A percentile compares a stretch with the other conserved stretches of the same genome.
phyloP scores from a whole-genome alignment of 2,113 vertebrate genomes.

The Thomomys bottae region DNA sequence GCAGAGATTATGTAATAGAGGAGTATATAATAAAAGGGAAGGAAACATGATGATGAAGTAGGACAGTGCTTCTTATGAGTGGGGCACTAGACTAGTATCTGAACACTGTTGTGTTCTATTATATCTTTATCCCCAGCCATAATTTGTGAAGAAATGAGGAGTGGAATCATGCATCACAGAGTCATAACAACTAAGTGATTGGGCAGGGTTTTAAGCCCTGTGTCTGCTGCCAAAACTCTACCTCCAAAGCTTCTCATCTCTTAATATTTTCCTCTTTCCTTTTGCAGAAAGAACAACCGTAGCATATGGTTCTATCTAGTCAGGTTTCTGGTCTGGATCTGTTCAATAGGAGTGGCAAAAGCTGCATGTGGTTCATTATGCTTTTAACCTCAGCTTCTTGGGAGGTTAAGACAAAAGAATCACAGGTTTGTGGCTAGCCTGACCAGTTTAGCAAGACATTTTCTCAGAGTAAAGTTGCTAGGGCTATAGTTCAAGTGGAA shows the following conservation, averaged over 20 bases:
- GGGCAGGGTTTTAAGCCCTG: not conserved
- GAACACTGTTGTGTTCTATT: not conserved
- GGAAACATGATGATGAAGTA: not conserved
- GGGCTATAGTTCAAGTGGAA: not conserved
- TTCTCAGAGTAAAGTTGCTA: not conserved
- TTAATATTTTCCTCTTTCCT: not conserved
- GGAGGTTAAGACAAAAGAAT: too few species aligned
- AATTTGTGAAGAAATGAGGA: slow-evolving; percentile 40
- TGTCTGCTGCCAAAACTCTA: slow-evolving; percentile 11
- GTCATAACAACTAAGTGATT: not conserved
- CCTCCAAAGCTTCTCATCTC: not conserved
- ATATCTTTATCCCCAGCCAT: not conserved
- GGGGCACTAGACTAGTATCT: not conserved
- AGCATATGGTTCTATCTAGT: not conserved
- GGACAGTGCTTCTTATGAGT: not conserved
- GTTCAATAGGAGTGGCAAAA: not conserved
- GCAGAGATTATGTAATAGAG: not conserved
- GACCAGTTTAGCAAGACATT: not conserved
- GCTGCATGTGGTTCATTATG: not conserved
- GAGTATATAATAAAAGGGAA: slow-evolving; percentile 11
- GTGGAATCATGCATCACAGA: not conserved
- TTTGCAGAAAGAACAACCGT: not conserved
- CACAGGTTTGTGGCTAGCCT: too few species aligned
- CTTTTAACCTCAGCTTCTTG: too few species aligned
- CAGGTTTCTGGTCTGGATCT: slow-evolving; percentile 11